Conservation (phyloP, 64 coral and sea anemone genomes). For the Catalaphyllia jardinei region DNA sequence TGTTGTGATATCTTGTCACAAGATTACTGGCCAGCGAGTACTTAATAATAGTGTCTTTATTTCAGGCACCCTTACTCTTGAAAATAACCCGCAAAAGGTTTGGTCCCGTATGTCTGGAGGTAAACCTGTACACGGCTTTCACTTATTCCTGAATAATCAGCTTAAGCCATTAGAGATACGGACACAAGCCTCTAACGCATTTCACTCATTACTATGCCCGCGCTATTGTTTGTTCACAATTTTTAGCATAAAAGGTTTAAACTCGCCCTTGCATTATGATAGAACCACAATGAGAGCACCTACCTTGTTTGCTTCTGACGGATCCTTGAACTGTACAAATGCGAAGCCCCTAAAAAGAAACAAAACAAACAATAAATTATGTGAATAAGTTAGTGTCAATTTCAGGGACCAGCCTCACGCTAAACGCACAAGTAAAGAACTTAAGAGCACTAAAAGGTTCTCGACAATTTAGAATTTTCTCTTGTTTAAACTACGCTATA, state of each 20-base stretch:
- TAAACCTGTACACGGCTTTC: neutral
- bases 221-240: neutral
- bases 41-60: conserved; percentile 23
- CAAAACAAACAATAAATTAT: conserved; percentile 74
- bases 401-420: conserved; percentile 38
- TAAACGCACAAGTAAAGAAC: conserved; percentile 10
- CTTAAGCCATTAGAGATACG: neutral
- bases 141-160: neutral
- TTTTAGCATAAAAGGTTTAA: neutral
- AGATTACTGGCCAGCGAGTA: neutral
- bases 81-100: neutral
- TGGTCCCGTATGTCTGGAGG: neutral
- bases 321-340: conserved; percentile 92
- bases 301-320: conserved; percentile 75
- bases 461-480: conserved; percentile 6
- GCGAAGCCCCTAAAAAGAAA: conserved; percentile 88
- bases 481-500: neutral
- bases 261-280: neutral
- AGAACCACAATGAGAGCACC: conserved; percentile 8
- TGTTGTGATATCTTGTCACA: conserved; percentile 1
- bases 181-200: neutral
- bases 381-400: conserved; percentile 48
- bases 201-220: neutral
- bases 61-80: neutral
- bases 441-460: neutral